A percentile compares a stretch with the other conserved stretches of the same genome.
phyloP scores from a whole-genome alignment of 2,888 invertebrate species.

The Netelia inedita region DNA sequence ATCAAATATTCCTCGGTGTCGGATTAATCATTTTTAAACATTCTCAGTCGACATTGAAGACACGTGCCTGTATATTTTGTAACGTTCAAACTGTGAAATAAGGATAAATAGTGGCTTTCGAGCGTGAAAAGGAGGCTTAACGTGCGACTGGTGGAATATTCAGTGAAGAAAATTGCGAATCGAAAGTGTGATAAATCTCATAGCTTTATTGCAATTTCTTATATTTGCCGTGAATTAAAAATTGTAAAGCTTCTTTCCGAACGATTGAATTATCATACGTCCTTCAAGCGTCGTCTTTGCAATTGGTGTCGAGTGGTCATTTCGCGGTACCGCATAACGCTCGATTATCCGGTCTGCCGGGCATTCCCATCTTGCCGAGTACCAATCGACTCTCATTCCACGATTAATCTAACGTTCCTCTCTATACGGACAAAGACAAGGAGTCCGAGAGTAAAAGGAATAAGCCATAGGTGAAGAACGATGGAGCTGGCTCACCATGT shows the following conservation, averaged over 20 bases:
- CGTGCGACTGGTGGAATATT: background rate
- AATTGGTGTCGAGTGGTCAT: background rate
- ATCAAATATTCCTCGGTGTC: constrained; percentile 14
- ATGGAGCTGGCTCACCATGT: background rate
- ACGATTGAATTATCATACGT: constrained; percentile 14
- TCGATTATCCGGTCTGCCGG: constrained; percentile 68
- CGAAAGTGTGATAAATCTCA: background rate
- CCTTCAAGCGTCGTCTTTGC: constrained; percentile 10
- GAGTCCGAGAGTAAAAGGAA: constrained; percentile 13
- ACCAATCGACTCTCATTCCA: constrained; percentile 60
- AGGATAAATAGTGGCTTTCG: background rate
- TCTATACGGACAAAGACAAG: constrained; percentile 35
- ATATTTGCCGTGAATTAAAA: background rate
- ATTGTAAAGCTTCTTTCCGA: background rate
- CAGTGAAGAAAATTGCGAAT: background rate
- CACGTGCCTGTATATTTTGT: background rate
- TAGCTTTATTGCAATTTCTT: too few relatives aligned
- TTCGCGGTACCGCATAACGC: constrained; percentile 31
- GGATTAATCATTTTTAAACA: constrained; percentile 37
- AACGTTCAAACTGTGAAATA: background rate
- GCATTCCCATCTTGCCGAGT: constrained; percentile 51
- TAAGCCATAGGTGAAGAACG: constrained; percentile 12
- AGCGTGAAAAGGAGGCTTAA: background rate
- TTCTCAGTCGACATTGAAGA: background rate
- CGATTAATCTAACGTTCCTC: constrained; percentile 73